Percentiles rank a stretch among this genome's conserved stretches.
Conservation (phyloP, 2,113 vertebrate genomes). For the Leptodactylus fuscus region DNA sequence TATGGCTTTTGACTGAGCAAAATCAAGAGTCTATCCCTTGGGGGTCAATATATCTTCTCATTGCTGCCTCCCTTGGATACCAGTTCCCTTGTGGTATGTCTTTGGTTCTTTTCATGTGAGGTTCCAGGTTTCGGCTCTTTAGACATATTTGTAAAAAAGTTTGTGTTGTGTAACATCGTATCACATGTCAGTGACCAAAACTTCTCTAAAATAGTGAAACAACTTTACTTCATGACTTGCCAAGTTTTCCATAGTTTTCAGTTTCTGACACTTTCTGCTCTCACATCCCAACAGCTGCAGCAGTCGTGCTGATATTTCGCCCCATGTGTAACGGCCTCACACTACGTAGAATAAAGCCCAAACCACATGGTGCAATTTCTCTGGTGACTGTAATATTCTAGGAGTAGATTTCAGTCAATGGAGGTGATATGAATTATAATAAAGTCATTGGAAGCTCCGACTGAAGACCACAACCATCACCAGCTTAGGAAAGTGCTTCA, state of each 20-base stretch:
- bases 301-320: conserved; percentile 67
- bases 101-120: too few species aligned
- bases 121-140: too few species aligned
- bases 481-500: too few species aligned
- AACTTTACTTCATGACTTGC: neutral
- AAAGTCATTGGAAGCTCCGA: neutral
- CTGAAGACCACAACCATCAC: too few species aligned
- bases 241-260: conserved; percentile 46
- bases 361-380: conserved; percentile 70
- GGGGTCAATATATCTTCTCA: too few species aligned
- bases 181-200: neutral
- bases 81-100: too few species aligned
- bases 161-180: neutral
- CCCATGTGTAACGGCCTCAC: conserved; percentile 68
- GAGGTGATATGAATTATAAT: neutral
- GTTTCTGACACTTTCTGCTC: conserved; percentile 66
- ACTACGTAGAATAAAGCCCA: conserved; percentile 65
- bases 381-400: conserved; percentile 65
- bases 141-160: neutral
- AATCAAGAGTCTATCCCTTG: too few species aligned
- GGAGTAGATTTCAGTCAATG: neutral
- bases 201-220: neutral
- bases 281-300: conserved; percentile 71
- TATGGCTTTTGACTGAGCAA: too few species aligned
- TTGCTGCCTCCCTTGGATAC: too few species aligned